Evolutionary conservation across 2,888 invertebrate species (phyloP).

Genomic region (Augochlorella aurata): DNA sequence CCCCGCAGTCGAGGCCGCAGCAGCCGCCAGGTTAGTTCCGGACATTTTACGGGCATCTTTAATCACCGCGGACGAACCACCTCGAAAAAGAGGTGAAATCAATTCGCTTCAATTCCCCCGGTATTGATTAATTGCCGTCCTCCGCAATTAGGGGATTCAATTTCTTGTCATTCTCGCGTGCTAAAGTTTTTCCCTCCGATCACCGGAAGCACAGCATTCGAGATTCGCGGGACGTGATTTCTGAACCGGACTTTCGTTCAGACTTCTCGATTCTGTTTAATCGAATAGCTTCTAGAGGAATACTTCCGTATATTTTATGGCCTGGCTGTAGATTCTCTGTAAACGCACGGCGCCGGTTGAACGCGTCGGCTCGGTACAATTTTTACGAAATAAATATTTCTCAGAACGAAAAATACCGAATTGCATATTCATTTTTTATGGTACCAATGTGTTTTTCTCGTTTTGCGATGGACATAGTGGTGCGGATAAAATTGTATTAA

Average conservation of each 20-base stretch:
- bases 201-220: not conserved
- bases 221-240: not conserved
- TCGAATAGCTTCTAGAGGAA: not conserved
- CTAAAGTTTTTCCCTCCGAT: not conserved
- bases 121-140: conserved; percentile 11
- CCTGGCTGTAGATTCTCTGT: no score
- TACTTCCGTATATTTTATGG: no score
- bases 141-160: conserved; percentile 10
- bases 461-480: no score
- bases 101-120: not conserved
- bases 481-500: no score
- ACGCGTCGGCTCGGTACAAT: no score
- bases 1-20: not conserved
- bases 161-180: not conserved
- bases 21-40: conserved; percentile 12
- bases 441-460: no score
- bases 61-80: not conserved
- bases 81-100: not conserved
- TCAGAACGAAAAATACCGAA: no score
- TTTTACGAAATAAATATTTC: no score
- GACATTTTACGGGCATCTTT: conserved; percentile 12
- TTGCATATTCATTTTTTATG: no score
- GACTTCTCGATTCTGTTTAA: not conserved
- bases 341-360: no score
- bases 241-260: not conserved